Percentiles rank a stretch among this genome's conserved stretches.
Conservation (phyloP, 2,113 vertebrate species). For the Oreochromis spilurus region DNA sequence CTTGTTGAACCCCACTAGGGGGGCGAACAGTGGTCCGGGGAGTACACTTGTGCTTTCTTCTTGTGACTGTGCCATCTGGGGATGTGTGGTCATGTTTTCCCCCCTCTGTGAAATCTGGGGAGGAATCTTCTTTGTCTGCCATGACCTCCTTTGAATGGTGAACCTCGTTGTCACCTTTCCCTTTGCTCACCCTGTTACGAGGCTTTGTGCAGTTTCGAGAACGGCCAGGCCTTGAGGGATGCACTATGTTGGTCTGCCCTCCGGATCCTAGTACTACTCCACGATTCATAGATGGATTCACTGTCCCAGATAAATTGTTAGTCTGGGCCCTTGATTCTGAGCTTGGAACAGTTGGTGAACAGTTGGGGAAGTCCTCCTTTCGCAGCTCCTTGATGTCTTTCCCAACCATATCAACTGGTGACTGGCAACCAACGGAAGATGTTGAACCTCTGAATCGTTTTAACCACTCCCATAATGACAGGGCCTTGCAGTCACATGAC, state of each 20-base stretch:
- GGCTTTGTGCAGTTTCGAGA: conserved; percentile 86
- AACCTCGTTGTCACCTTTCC: conserved; percentile 79
- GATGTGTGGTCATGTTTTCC: conserved; percentile 75
- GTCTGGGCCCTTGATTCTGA: conserved; percentile 89
- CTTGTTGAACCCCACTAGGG: conserved; percentile 94
- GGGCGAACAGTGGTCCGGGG: conserved; percentile 85
- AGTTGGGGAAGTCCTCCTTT: conserved; percentile 84
- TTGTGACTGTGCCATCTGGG: conserved; percentile 75
- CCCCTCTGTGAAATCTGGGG: conserved; percentile 73
- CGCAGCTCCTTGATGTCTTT: conserved; percentile 87
- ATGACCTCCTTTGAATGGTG: conserved; percentile 75
- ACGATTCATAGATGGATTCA: conserved; percentile 75
- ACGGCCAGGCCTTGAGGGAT: conserved; percentile 75
- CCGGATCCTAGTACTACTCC: conserved; percentile 74
- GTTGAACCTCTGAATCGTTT: conserved; percentile 90
- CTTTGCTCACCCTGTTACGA: conserved; percentile 72
- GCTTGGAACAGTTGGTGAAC: conserved; percentile 68
- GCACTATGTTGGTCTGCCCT: conserved; percentile 74
- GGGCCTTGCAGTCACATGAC: conserved; percentile 90
- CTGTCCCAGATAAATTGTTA: conserved; percentile 81
- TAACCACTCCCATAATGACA: conserved; percentile 95
- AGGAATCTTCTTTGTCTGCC: conserved; percentile 78
- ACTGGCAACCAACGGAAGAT: conserved; percentile 81
- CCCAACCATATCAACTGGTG: conserved; percentile 75
- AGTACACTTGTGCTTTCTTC: conserved; percentile 90